A percentile compares a stretch with the other conserved stretches of the same genome.
Evolutionary conservation across 2,113 vertebrate species (phyloP).

Genomic region (Thomomys bottae): DNA sequence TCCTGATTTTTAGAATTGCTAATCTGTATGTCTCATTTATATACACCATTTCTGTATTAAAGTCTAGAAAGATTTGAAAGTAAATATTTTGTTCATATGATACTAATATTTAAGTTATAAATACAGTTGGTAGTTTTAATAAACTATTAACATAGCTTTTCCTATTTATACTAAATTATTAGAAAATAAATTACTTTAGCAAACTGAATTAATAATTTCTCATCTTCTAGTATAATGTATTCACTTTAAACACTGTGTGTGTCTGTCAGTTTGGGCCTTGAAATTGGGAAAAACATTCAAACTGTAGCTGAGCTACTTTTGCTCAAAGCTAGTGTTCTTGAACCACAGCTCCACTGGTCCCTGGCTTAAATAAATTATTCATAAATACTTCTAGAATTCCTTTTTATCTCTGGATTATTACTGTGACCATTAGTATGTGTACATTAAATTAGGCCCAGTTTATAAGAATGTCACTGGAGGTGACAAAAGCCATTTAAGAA

Average conservation of each 20-base stretch:
- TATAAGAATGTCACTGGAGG: background rate
- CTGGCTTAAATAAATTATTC: background rate
- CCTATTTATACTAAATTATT: background rate
- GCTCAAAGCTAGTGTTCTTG: too few species aligned
- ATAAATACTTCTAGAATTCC: background rate
- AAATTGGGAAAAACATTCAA: too few species aligned
- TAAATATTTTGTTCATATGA: background rate
- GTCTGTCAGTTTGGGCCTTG: too few species aligned
- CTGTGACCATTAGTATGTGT: background rate
- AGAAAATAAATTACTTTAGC: constrained; percentile 27
- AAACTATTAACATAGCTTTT: constrained; percentile 40
- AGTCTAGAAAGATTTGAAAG: background rate
- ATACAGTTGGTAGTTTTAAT: constrained; percentile 11
- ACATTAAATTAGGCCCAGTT: too few species aligned
- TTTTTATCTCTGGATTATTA: background rate
- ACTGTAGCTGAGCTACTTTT: too few species aligned
- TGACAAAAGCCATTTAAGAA: too few species aligned
- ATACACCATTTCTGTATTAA: background rate
- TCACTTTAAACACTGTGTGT: background rate
- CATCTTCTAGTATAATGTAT: background rate
- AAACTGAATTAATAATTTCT: constrained; percentile 4
- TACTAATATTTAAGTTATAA: constrained; percentile 29
- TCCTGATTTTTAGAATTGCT: background rate
- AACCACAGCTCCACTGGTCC: too few species aligned
- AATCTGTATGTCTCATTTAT: background rate